Evolutionary conservation across 2,797 vertebrate species (phyloP).

Genomic region (Pachyuromys duprasi): DNA sequence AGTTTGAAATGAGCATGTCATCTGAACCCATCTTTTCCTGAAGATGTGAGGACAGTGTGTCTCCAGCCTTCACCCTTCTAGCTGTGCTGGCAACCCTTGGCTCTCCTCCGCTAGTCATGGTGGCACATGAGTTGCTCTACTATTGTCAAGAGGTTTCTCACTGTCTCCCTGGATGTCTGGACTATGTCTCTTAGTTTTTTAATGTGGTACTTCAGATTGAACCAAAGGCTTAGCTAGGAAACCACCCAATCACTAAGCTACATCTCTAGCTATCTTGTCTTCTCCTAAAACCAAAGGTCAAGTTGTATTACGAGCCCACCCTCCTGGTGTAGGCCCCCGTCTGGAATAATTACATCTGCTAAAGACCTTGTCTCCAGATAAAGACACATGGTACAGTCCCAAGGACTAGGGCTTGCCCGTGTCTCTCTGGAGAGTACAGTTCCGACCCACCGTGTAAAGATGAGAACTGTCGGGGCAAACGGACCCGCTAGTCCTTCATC

Average conservation of each 20-base stretch:
- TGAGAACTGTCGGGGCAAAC: background rate
- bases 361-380: background rate
- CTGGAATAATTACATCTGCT: background rate
- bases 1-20: background rate
- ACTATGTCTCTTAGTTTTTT: background rate
- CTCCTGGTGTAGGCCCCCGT: background rate
- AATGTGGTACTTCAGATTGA: background rate
- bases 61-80: background rate
- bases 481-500: background rate
- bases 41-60: background rate
- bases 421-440: background rate
- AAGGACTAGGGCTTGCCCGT: background rate
- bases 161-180: background rate
- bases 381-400: background rate
- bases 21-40: background rate
- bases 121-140: accelerated
- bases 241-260: background rate
- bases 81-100: background rate
- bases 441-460: background rate
- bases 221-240: background rate
- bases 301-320: background rate
- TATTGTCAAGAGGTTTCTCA: background rate
- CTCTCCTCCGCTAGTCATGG: background rate
- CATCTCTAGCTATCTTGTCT: background rate
- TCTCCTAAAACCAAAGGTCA: background rate